Percentiles rank a stretch among this genome's conserved stretches.
Evolutionary conservation across 2,797 vertebrate genomes (phyloP).

Genomic region (Oreochromis mossambicus): DNA sequence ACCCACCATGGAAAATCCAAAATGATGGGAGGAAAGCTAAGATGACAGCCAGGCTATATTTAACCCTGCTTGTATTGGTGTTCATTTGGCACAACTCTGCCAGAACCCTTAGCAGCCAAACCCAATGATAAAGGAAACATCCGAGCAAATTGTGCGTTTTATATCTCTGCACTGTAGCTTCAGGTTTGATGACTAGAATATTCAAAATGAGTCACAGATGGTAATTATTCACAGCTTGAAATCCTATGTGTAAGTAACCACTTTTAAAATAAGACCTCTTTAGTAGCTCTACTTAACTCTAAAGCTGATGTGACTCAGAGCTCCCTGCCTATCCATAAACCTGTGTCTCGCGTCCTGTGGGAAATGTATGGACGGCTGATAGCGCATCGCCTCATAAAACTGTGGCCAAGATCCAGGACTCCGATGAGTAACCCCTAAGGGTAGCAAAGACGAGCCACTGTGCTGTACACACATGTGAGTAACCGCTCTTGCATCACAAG

Average conservation of each 20-base stretch:
- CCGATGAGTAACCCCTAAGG: constrained; percentile 34
- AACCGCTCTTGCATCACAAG: constrained; percentile 30
- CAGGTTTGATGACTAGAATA: not conserved
- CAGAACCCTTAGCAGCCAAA: not conserved
- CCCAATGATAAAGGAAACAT: not conserved
- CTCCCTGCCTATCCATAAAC: constrained; percentile 18
- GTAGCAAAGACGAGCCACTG: constrained; percentile 1
- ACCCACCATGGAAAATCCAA: constrained; percentile 53
- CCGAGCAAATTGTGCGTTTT: not conserved
- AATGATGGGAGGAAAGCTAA: constrained; percentile 55
- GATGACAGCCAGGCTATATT: constrained; percentile 66
- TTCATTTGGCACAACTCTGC: constrained; percentile 39
- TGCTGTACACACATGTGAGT: constrained; percentile 22
- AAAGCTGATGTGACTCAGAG: constrained; percentile 17
- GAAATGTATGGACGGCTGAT: constrained; percentile 17
- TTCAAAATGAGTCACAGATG: constrained; percentile 28
- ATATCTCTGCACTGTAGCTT: not conserved
- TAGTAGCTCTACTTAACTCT: constrained; percentile 4
- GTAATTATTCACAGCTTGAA: constrained; percentile 4
- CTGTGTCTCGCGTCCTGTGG: constrained; percentile 1
- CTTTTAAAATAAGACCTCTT: constrained; percentile 18
- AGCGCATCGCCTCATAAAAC: constrained; percentile 47
- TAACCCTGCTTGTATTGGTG: constrained; percentile 42
- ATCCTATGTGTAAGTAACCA: constrained; percentile 12
- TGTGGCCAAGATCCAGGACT: constrained; percentile 32